phyloP scores from a whole-genome alignment of 1,140 invertebrate species.

The Drosophila setifemur region DNA sequence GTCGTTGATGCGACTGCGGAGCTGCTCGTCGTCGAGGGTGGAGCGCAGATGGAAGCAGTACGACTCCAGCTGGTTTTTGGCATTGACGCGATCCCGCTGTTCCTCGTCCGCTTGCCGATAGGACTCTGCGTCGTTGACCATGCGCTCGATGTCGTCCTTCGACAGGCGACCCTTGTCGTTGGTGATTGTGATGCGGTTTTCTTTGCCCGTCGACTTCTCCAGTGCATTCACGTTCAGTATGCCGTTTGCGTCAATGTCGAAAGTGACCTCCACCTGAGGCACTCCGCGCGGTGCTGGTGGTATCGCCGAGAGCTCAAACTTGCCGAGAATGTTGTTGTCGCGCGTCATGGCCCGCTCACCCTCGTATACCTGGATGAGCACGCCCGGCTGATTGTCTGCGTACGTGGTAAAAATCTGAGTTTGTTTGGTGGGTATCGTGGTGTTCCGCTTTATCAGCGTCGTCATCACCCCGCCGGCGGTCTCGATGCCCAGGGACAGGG shows the following conservation, averaged over 20 bases:
- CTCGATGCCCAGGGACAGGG: constrained; percentile 97
- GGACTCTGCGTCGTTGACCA: constrained; percentile 98
- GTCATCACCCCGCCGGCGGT: constrained; percentile 97
- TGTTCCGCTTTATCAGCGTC: constrained; percentile 96
- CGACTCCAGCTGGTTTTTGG: constrained; percentile 95
- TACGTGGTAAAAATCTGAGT: constrained; percentile 98
- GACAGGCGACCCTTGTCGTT: constrained; percentile 98
- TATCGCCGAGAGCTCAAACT: constrained; percentile 96
- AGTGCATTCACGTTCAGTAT: constrained; percentile 93
- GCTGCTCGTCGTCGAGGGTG: constrained; percentile 93
- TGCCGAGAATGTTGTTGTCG: constrained; percentile 95
- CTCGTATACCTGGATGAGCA: constrained; percentile 94
- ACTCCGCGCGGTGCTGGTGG: constrained; percentile 96
- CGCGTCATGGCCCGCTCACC: constrained; percentile 95
- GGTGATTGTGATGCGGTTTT: constrained; percentile 98
- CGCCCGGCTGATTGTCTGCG: constrained; percentile 97
- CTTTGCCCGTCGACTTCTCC: constrained; percentile 96
- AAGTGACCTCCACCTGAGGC: constrained; percentile 96
- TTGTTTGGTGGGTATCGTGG: constrained; percentile 97
- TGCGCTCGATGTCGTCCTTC: constrained; percentile 98
- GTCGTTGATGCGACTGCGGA: constrained; percentile 94
- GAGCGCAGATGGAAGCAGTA: constrained; percentile 99
- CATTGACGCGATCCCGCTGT: constrained; percentile 92
- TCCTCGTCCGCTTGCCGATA: constrained; percentile 95
- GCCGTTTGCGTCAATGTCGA: constrained; percentile 95